These are phyloP conservation scores for Halichoeres trimaculatus DNA, from an alignment of 2,113 vertebrate species.

Conservation along the genomic window DNA sequence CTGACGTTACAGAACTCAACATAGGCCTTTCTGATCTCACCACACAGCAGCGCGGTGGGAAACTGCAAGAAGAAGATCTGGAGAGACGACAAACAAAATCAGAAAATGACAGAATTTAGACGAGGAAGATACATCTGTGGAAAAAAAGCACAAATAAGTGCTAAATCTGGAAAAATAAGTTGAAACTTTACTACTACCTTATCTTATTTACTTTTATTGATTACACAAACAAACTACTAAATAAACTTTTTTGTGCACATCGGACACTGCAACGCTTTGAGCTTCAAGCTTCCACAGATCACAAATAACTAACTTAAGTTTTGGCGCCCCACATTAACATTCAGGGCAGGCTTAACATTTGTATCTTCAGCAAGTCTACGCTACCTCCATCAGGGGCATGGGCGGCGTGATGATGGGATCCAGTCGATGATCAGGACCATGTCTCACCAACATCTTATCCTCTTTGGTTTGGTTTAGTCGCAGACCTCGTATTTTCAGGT, in stretches of 20 bases:
- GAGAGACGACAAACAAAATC: not conserved
- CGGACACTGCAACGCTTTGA: too few relatives aligned
- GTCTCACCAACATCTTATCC: slow-evolving; percentile 93
- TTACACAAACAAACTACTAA: too few relatives aligned
- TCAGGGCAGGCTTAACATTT: not conserved
- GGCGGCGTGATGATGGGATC: slow-evolving; percentile 92
- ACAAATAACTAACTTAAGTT: too few relatives aligned
- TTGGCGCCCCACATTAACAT: too few relatives aligned
- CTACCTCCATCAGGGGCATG: slow-evolving; percentile 98
- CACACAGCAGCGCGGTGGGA: slow-evolving; percentile 95
- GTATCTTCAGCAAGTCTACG: not conserved
- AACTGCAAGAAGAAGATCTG: slow-evolving; percentile 99
- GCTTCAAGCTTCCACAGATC: too few relatives aligned
- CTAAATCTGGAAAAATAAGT: too few relatives aligned
- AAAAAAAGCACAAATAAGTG: too few relatives aligned
- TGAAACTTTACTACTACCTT: too few relatives aligned
- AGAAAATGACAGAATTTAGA: too few relatives aligned
- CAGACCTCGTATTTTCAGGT: slow-evolving; percentile 95
- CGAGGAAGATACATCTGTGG: too few relatives aligned
- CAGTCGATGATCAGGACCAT: slow-evolving; percentile 92
- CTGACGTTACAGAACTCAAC: slow-evolving; percentile 98
- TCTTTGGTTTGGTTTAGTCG: slow-evolving; percentile 97
- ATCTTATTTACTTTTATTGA: too few relatives aligned
- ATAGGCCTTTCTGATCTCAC: slow-evolving; percentile 95
- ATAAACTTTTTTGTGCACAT: too few relatives aligned